A percentile compares a stretch with the other conserved stretches of the same genome.
Conservation (phyloP, 53 echinoderm and acorn worm species). For the Paracentrotus lividus region DNA sequence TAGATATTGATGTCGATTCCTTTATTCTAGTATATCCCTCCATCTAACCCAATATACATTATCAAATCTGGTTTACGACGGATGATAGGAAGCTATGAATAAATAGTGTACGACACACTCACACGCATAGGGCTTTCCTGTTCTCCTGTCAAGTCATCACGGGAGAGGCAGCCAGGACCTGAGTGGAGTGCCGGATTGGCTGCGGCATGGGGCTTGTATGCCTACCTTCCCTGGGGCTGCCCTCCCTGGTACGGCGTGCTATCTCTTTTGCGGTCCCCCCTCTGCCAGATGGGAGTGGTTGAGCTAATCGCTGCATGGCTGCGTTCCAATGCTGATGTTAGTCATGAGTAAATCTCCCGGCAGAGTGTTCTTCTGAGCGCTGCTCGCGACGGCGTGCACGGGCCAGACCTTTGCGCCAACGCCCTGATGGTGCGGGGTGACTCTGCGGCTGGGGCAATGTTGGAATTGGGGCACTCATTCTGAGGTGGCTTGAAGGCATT, state of each 20-base stretch:
- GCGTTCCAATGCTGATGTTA: constrained; percentile 69
- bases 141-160: constrained; percentile 64
- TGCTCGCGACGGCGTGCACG: background rate
- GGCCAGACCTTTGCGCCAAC: constrained; percentile 19
- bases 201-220: constrained; percentile 70
- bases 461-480: constrained; percentile 39
- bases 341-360: constrained; percentile 65
- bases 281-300: background rate
- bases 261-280: background rate
- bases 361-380: constrained; percentile 42
- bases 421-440: constrained; percentile 30
- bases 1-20: too few species aligned
- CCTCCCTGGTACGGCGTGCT: constrained; percentile 49
- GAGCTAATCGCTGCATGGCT: background rate
- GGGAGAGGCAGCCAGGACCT: constrained; percentile 52
- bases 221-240: constrained; percentile 49
- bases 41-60: too few species aligned
- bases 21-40: too few species aligned
- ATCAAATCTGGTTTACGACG: too few species aligned
- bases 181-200: constrained; percentile 57
- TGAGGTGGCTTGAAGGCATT: constrained; percentile 53
- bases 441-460: constrained; percentile 44
- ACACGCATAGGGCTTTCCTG: constrained; percentile 55
- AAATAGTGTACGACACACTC: too few species aligned
- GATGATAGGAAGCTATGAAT: too few species aligned